Percentiles rank a stretch among this genome's conserved stretches.
Conservation (phyloP, 2,797 vertebrate species). For the Poecilia velifera region DNA sequence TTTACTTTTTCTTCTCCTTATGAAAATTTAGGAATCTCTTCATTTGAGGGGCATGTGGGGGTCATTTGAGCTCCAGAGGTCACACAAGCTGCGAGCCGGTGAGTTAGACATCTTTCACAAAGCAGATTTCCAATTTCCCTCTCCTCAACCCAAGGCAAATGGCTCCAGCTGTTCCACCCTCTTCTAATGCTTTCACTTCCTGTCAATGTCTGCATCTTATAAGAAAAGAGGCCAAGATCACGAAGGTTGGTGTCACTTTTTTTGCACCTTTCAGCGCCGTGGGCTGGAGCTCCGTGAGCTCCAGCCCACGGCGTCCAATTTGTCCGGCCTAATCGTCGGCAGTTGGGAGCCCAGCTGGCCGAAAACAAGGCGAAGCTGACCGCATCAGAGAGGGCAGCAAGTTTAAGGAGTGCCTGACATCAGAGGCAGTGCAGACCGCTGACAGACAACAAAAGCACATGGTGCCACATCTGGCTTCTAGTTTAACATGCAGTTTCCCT, state of each 20-base stretch:
- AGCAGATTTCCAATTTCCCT: slow-evolving; percentile 58
- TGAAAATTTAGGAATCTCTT: background rate
- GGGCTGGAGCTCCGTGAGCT: background rate
- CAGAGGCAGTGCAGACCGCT: slow-evolving; percentile 64
- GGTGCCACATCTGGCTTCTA: slow-evolving; percentile 77
- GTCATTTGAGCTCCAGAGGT: slow-evolving; percentile 44
- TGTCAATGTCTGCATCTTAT: slow-evolving; percentile 31
- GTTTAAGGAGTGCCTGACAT: slow-evolving; percentile 73
- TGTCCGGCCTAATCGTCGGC: slow-evolving; percentile 54
- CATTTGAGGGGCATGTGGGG: background rate
- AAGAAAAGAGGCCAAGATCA: slow-evolving; percentile 11
- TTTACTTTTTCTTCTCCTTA: background rate
- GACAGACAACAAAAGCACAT: slow-evolving; percentile 77
- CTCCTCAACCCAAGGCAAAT: slow-evolving; percentile 42
- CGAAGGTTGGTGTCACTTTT: slow-evolving; percentile 6
- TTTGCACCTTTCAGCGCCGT: background rate
- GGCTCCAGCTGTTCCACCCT: slow-evolving; percentile 40
- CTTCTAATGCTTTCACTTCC: slow-evolving; percentile 32
- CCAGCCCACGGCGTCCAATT: slow-evolving; percentile 37
- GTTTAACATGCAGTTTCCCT: slow-evolving; percentile 62
- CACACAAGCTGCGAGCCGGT: slow-evolving; percentile 15
- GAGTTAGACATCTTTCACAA: slow-evolving; percentile 34
- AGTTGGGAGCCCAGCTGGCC: slow-evolving; percentile 57
- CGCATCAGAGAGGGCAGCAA: slow-evolving; percentile 70
- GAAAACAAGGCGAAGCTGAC: slow-evolving; percentile 56